Evolutionary conservation across 2,888 invertebrate genomes (phyloP).

Genomic region (Scotopteryx bipunctaria): DNA sequence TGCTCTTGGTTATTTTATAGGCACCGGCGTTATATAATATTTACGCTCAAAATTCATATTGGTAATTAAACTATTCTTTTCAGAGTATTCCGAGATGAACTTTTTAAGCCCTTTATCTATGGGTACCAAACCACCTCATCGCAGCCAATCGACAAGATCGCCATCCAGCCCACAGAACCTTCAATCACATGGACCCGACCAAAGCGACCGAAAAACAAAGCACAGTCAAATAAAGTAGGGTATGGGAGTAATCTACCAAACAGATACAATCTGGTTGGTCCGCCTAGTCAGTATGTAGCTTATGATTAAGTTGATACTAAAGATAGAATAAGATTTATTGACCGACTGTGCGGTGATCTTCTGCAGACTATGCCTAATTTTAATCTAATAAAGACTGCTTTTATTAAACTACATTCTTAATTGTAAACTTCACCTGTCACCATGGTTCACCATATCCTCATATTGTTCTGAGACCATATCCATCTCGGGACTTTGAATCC

Average conservation of each 20-base stretch:
- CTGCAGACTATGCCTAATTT: too few species aligned
- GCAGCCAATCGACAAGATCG: constrained; percentile 30
- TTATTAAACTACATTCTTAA: background rate
- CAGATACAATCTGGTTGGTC: constrained; percentile 39
- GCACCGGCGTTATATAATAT: too few species aligned
- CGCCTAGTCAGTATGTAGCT: constrained; percentile 46
- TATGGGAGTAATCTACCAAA: constrained; percentile 12
- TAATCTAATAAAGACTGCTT: constrained; percentile 15
- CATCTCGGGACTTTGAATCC: too few species aligned
- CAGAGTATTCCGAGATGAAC: constrained; percentile 46
- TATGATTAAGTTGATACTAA: constrained; percentile 18
- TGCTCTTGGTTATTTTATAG: too few species aligned
- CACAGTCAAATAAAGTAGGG: constrained; percentile 29
- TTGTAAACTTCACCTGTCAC: too few species aligned
- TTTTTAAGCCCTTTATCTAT: constrained; percentile 27
- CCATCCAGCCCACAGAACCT: constrained; percentile 46
- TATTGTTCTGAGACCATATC: too few species aligned
- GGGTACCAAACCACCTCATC: constrained; percentile 27
- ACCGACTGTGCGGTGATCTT: too few species aligned
- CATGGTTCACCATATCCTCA: too few species aligned
- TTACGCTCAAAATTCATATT: too few species aligned
- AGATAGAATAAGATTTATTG: too few species aligned
- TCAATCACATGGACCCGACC: constrained; percentile 68
- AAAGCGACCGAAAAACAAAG: constrained; percentile 50
- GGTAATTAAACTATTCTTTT: constrained; percentile 18